These are phyloP conservation scores for Hyalella azteca DNA, from an alignment of 2,888 invertebrate species.

Conservation along the genomic window DNA sequence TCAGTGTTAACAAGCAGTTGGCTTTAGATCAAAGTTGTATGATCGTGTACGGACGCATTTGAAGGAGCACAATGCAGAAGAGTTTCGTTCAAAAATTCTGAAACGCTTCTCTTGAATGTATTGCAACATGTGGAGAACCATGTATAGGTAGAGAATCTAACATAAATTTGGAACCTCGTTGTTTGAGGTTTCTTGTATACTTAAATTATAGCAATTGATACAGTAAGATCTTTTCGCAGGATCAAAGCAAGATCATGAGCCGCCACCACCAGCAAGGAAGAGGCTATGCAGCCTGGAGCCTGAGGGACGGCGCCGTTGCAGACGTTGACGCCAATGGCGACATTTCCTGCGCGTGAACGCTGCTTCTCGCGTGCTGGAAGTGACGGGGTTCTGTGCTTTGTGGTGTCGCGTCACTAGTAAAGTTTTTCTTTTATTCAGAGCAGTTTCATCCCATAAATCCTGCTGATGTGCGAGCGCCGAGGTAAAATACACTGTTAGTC, in stretches of 20 bases:
- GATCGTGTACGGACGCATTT: background rate
- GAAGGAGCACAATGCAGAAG: background rate
- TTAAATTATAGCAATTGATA: no score
- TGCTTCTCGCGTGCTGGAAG: slow-evolving; percentile 5
- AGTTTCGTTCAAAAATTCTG: background rate
- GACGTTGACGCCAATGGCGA: background rate
- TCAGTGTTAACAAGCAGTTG: no score
- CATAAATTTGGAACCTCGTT: no score
- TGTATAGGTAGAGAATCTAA: no score
- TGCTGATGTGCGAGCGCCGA: no score
- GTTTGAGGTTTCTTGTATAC: no score
- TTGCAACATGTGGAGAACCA: no score
- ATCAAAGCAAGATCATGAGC: background rate
- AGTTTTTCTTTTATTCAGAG: no score
- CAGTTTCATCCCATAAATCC: no score
- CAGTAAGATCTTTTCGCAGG: background rate
- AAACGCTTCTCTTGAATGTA: background rate
- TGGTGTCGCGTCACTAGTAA: background rate
- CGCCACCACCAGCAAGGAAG: background rate
- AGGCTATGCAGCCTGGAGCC: background rate
- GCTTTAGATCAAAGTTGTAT: no score
- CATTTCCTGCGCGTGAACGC: background rate
- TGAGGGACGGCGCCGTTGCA: background rate
- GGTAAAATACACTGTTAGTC: no score
- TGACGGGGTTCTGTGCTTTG: background rate